These are phyloP conservation scores for Melinaea menophilus DNA, from an alignment of 2,888 invertebrate genomes.

Conservation along the genomic window DNA sequence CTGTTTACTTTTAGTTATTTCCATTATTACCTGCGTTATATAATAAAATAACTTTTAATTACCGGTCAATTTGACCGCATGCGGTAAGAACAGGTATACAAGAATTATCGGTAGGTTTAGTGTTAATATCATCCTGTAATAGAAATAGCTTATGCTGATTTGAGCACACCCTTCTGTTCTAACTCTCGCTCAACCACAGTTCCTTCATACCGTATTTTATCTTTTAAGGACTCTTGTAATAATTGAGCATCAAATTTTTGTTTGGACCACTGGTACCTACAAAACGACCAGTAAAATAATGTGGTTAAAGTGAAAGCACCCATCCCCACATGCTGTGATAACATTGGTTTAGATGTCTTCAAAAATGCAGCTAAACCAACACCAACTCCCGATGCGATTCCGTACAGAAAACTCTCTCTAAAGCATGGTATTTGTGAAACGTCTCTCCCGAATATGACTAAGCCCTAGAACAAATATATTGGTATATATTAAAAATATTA, in stretches of 20 bases:
- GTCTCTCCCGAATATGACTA: conserved; percentile 84
- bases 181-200: conserved; percentile 74
- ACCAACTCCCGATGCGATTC: conserved; percentile 83
- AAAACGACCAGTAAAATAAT: conserved; percentile 82
- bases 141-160: conserved; percentile 44
- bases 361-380: conserved; percentile 83
- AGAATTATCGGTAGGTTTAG: neutral
- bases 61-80: no score
- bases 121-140: neutral
- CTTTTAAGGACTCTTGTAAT: conserved; percentile 79
- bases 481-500: conserved; percentile 37
- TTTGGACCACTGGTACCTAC: conserved; percentile 83
- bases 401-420: conserved; percentile 85
- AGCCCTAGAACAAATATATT: conserved; percentile 62
- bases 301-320: conserved; percentile 81
- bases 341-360: conserved; percentile 82
- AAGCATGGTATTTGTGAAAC: conserved; percentile 88
- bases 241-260: conserved; percentile 81
- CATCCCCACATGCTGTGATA: conserved; percentile 82
- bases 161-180: conserved; percentile 62
- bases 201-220: conserved; percentile 80
- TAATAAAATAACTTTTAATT: no score
- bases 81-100: no score
- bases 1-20: no score
- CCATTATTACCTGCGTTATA: no score